Evolutionary conservation across 1,140 invertebrate species (phyloP), one percentile per base, ranked within the genome.

Genomic region (Cyclargus thomasi): DNA sequence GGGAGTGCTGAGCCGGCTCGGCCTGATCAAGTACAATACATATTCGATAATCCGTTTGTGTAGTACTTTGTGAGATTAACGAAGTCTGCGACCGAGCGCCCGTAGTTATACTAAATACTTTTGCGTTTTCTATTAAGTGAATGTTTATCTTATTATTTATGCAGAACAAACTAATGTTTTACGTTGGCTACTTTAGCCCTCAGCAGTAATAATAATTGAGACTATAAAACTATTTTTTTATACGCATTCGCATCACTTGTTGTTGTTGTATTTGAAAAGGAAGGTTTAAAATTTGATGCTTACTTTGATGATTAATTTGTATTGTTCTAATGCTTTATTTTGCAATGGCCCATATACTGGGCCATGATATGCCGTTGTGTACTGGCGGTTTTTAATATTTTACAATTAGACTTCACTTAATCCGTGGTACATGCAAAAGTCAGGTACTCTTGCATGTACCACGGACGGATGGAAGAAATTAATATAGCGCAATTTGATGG

Each of bases 1-100:
- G 6, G 18, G 55, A 55, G 53, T 20, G 17, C 55, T 47, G 10
- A 47, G 39, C 39, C 39, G 39, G 39, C 14, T 59, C 55, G 55
- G 18, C 10, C 20, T 18, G 10, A 59, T 59, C 18, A 18, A 22
- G 18, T 59, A 11, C 17, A 18, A 21, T 59, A 21, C 6, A 5
- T 59, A 59, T 18, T 57, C 55, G 17, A 57, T 20, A 57, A 57
- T 20, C 55, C 55, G 8, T 20, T 57, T 20, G 17, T 57, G 55
- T 57, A 7, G 17, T 20, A 20, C 53, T 57, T 18, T 57, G 55
- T 57, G 55, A 2, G 55, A 57, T 57, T 57, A 21, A 57, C 55
- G 20, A 57, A 17, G 36, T 39, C 36, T 39, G 36, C 36, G 36
- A 14, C 36, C 36, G 36, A 14, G 8, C 36, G 36, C 36, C 11